A percentile compares a stretch with the other conserved stretches of the same genome.
These are phyloP conservation scores for Napeogenes sylphis DNA, from an alignment of 2,888 invertebrate genomes.

Conservation along the genomic window DNA sequence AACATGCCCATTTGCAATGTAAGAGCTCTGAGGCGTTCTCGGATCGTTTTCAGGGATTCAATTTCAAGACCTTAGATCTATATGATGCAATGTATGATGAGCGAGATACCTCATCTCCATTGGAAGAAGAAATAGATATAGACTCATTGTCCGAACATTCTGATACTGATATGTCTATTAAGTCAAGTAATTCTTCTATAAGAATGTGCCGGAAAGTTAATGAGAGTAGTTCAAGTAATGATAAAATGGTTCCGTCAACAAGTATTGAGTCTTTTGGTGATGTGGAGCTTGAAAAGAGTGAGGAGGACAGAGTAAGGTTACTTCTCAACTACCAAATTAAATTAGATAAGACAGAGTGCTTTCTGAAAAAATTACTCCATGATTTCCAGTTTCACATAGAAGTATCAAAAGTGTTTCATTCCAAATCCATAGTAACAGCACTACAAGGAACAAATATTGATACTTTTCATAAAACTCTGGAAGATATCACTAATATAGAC, in stretches of 20 bases:
- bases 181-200: constrained; percentile 40
- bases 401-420: constrained; percentile 61
- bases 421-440: constrained; percentile 45
- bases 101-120: constrained; percentile 33
- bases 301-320: constrained; percentile 53
- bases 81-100: constrained; percentile 53
- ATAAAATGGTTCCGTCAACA: constrained; percentile 43
- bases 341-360: constrained; percentile 55
- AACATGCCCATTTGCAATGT: constrained; percentile 55
- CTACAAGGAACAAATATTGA: constrained; percentile 41
- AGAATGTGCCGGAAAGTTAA: constrained; percentile 65
- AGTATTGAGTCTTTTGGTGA: constrained; percentile 65
- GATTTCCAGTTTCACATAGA: constrained; percentile 69
- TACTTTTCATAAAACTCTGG: constrained; percentile 41
- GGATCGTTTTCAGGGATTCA: constrained; percentile 50
- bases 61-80: constrained; percentile 61
- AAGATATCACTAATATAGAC: constrained; percentile 40
- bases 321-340: constrained; percentile 56
- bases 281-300: constrained; percentile 59
- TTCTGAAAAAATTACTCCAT: constrained; percentile 53
- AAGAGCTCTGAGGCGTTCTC: constrained; percentile 55
- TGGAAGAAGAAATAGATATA: constrained; percentile 52
- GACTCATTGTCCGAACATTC: constrained; percentile 60
- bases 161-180: constrained; percentile 46
- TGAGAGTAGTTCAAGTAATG: constrained; percentile 28